Base-by-base conservation (phyloP, 1,140 invertebrate genomes). In the Rhizoglyphus robini region DNA sequence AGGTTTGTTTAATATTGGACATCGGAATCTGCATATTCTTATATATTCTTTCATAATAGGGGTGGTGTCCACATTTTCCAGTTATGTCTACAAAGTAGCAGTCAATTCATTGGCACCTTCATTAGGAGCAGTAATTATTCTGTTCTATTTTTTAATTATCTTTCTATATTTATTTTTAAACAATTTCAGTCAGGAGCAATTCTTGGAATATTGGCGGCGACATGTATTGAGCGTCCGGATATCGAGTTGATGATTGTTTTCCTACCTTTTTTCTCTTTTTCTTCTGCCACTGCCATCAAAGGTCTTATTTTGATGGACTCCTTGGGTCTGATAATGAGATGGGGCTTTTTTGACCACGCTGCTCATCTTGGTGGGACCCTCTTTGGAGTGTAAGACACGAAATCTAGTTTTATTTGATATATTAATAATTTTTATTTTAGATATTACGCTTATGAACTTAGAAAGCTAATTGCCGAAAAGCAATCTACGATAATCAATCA, bases 331-430 rank as follows among this genome's bases (percentile, higher is more conserved):
- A 32, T 93, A 4, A 73, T 92, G 27, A 82, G 88, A n/a, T 97
- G 92, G 91, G 85, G 83, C 75, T 82, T 90, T 66, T 89, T 97
- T 74, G 95, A 98, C 74, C 94, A 98, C 79, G 92, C 93, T n/a
- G 94, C 91, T 31, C 95, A 98, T 86, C 82, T 98, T 69, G 90
- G 91, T 57, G 94, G 94, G 60, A 85, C 88, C 41, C 71, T 91
- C 46, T 92, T 86, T 79, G 94, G 94, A 80, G 82, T 96, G 88
- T 93, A 73, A 77, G 74, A 64, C 82, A 83, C 79, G 62, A 32
- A 23, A 63, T 59, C 51, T 65, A 63, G 31, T 23, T 38, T 51
- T 46, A 34, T 20, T 48, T 38, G 63, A 60, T 60, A 3, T 57
- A 57, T 59, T 59, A 70, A 60, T 64, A 66, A 47, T 67, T 60